Evolutionary conservation across 1,140 invertebrate species (phyloP).

Genomic region (Chironomus tepperi): DNA sequence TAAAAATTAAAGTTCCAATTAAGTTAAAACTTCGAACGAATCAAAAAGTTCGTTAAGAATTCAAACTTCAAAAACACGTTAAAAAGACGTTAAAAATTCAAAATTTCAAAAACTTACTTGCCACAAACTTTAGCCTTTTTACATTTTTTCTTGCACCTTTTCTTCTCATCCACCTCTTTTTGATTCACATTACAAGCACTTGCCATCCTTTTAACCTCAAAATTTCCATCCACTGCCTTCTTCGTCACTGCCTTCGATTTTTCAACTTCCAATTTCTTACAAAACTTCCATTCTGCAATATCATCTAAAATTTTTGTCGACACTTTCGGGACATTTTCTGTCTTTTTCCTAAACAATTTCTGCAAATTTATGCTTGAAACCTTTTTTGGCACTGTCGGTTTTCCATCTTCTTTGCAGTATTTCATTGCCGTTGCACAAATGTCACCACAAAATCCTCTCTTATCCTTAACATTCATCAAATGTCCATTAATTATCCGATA

Average conservation of each 20-base stretch:
- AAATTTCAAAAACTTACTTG: too few species aligned
- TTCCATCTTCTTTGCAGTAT: neutral
- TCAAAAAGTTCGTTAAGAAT: neutral
- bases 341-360: neutral
- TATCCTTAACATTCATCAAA: neutral
- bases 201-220: too few species aligned
- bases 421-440: neutral
- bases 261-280: neutral
- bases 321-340: neutral
- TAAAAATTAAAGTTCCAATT: too few species aligned
- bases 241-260: neutral
- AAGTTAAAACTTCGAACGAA: too few species aligned
- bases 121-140: too few species aligned
- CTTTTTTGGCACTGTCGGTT: neutral
- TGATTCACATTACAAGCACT: too few species aligned
- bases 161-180: too few species aligned
- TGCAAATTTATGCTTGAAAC: neutral
- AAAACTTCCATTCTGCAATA: neutral
- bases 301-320: neutral
- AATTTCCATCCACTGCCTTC: too few species aligned
- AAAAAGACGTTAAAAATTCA: too few species aligned
- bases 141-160: too few species aligned
- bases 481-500: conserved; percentile 11
- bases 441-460: neutral
- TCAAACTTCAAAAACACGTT: neutral